Base-by-base conservation (phyloP, 2,888 invertebrate species). In the Helicoverpa assulta region DNA sequence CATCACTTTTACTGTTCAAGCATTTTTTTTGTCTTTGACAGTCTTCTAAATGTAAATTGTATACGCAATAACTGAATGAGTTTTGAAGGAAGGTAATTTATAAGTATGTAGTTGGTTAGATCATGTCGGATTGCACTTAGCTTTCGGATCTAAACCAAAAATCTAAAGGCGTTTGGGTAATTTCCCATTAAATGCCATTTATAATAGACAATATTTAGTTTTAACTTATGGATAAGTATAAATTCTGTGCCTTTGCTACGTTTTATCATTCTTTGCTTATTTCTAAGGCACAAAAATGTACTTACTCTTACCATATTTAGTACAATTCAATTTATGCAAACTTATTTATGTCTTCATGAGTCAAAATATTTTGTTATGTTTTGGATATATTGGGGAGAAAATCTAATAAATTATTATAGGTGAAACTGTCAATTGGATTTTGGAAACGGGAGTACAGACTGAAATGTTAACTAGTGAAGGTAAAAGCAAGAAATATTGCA, bases 241-340 rank as follows among this genome's bases (percentile, higher is more conserved):
- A 68, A 81, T 67, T 54, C 53, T 51, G 81, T 78, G 81, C 78
- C 78, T 78, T 29, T n/a, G 77, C 60, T 40, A 21, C 76, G 56
- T 64, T 43, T 47, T 68, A 4, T 26, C 26, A 26, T 26, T 26
- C 51, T 37, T 37, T 8, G 37, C 37, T 12, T 37, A 37, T 37
- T 37, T 37, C 37, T 2, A 37, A 12, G 43, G 43, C 43, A 43
- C 43, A 43, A 43, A 43, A 14, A 16, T 16, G 16, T 16, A 43
- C 43, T 43, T 16, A 43, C 43, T 43, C 16, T 43, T 16, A 5
- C 10, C 37, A 37, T 37, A 37, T 43, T 40, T 40, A 43, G 43
- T 43, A 16, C 43, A 43, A 43, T 43, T 43, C 16, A 43, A 43
- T 43, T 43, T 43, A 43, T 5, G 16, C 16, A 43, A 43, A 16